Evolutionary conservation across 1,140 invertebrate genomes (phyloP).

Genomic region (Sesamia nonagrioides): DNA sequence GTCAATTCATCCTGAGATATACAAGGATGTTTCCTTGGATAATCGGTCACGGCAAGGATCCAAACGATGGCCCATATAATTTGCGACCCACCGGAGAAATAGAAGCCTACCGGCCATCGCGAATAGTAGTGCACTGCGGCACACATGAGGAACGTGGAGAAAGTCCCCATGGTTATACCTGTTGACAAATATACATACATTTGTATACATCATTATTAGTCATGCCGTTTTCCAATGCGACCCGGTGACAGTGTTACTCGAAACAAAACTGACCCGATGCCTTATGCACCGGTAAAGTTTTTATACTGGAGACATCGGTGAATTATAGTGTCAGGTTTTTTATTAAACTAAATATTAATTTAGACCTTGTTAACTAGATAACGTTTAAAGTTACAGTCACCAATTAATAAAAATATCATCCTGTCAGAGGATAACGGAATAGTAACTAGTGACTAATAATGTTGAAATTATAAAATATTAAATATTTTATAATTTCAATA

Average conservation of each 20-base stretch:
- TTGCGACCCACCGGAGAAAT: conserved; percentile 89
- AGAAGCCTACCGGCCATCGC: conserved; percentile 93
- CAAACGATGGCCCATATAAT: conserved; percentile 89
- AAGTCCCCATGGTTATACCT: conserved; percentile 91
- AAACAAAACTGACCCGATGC: neutral
- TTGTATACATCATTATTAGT: conserved; percentile 4
- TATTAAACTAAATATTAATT: neutral
- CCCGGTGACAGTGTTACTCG: neutral
- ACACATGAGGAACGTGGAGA: conserved; percentile 89
- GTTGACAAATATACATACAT: conserved; percentile 67
- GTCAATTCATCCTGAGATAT: conserved; percentile 91
- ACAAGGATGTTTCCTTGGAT: conserved; percentile 91
- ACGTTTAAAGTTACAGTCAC: neutral
- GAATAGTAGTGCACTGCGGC: conserved; percentile 87
- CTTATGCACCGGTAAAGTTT: neutral
- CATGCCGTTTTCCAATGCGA: neutral
- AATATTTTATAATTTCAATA: too few relatives aligned
- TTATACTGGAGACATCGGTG: neutral
- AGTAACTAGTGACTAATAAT: too few relatives aligned
- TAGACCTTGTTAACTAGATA: neutral
- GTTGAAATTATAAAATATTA: too few relatives aligned
- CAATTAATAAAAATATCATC: neutral
- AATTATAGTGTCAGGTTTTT: neutral
- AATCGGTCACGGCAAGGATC: conserved; percentile 90
- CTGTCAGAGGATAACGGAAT: neutral